Base-by-base conservation (phyloP, 37 sponge, comb jelly and placozoan species). In the Aphrocallistes beatrix region DNA sequence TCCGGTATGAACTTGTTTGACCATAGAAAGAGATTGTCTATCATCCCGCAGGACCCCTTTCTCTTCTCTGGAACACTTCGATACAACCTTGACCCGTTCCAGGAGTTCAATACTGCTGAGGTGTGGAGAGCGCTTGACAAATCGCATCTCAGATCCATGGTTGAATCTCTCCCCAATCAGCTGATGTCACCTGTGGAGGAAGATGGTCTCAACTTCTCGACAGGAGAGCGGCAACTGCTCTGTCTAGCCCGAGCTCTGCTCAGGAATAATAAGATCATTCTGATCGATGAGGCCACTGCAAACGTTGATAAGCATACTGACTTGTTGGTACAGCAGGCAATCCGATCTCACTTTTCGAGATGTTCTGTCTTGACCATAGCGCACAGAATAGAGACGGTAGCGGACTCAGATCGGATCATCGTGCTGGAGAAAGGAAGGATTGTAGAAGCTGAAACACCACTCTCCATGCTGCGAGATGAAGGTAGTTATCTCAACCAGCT, bases 321-420 rank as follows among this genome's bases (percentile, higher is more conserved):
- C 75, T 60, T 6, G 21, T 60, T 60, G n/a, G 75, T 60, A 28
- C 75, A 60, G 75, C 75, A 60, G 75, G 75, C 75, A 3, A 60
- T 60, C 8, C 25, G 75, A 30, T 8, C 32, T 60, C 75, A 60
- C 75, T 60, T 60, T 30, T 60, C 25, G 10, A 30, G n/a, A 3
- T 60, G 75, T 60, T 32, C 75, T 19, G 75, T 60, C 28, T 30
- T 60, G 3, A 60, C 75, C n/a, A 60, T 60, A 32, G 75, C 75
- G 10, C 75, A 60, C 75, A 60, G 75, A 30, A 60, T 60, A 3
- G 75, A 60, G 25, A 60, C 75, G 10, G n/a, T 60, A 25, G 3
- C n/a, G n/a, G 34, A 60, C 21, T 60, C 75, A 6, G 75, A 60
- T 30, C 10, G 75, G n/a, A 60, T 60, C n/a, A 30, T 60, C n/a